Percentiles rank a stretch among this genome's conserved stretches.
These are phyloP conservation scores for Chloroceryle amazona DNA, from an alignment of 2,797 vertebrate species.

Conservation along the genomic window DNA sequence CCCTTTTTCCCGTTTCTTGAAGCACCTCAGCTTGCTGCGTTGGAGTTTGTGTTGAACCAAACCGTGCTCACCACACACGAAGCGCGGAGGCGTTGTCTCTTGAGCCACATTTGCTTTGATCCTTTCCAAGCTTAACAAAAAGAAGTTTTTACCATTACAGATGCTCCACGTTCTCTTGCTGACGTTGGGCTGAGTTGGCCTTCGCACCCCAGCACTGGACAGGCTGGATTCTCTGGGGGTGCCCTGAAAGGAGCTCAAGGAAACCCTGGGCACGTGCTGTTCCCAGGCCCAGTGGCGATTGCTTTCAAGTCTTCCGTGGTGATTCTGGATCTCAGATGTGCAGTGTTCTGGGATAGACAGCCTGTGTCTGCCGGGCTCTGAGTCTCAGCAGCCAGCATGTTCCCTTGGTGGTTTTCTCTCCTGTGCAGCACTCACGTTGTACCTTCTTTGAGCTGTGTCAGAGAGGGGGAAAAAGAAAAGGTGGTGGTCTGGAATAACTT, in stretches of 20 bases:
- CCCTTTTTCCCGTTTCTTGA: background rate
- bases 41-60: background rate
- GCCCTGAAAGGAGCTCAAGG: background rate
- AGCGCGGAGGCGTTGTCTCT: background rate
- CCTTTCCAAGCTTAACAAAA: background rate
- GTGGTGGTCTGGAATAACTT: background rate
- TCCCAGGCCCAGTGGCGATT: background rate
- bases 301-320: background rate
- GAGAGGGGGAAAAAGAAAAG: background rate
- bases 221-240: background rate
- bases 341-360: background rate
- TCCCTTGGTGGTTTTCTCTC: background rate
- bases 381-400: background rate
- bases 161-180: background rate
- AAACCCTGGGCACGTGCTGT: background rate
- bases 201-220: background rate
- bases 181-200: background rate
- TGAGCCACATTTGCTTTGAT: background rate
- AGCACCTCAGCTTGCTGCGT: background rate
- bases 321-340: background rate
- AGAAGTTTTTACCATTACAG: background rate
- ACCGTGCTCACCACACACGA: background rate
- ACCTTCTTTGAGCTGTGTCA: background rate
- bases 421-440: background rate
- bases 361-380: accelerated